Conservation (phyloP, 1,140 invertebrate species). For the Eubasilissa regina region DNA sequence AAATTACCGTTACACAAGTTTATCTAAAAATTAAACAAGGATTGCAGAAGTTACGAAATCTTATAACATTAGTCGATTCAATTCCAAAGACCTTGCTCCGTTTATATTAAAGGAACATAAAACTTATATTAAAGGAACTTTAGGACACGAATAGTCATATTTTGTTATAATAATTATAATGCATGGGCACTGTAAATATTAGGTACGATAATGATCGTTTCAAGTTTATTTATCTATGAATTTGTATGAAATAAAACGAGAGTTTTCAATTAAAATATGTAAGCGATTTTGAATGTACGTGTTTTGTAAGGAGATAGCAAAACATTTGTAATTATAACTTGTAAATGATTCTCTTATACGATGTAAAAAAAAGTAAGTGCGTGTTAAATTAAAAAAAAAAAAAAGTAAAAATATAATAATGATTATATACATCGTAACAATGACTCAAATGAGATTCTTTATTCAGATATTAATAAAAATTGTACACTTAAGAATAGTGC, state of each 20-base stretch:
- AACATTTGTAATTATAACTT: too few species aligned
- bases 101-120: conserved; percentile 19
- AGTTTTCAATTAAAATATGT: not conserved
- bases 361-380: too few species aligned
- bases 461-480: too few species aligned
- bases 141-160: conserved; percentile 2
- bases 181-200: too few species aligned
- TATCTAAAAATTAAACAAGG: conserved; percentile 13
- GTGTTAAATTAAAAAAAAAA: too few species aligned
- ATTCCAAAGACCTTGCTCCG: conserved; percentile 8
- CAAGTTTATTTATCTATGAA: too few species aligned
- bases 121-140: not conserved
- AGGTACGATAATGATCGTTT: too few species aligned
- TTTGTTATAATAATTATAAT: not conserved
- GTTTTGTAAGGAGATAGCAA: not conserved
- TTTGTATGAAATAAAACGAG: not conserved
- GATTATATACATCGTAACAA: too few species aligned
- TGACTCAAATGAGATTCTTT: too few species aligned
- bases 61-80: conserved; percentile 20
- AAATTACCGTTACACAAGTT: not conserved
- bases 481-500: too few species aligned
- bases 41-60: conserved; percentile 15
- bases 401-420: too few species aligned
- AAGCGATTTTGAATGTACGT: not conserved
- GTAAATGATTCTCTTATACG: too few species aligned